Evolutionary conservation across 2,888 invertebrate genomes (phyloP).

Genomic region (Serripes groenlandicus): DNA sequence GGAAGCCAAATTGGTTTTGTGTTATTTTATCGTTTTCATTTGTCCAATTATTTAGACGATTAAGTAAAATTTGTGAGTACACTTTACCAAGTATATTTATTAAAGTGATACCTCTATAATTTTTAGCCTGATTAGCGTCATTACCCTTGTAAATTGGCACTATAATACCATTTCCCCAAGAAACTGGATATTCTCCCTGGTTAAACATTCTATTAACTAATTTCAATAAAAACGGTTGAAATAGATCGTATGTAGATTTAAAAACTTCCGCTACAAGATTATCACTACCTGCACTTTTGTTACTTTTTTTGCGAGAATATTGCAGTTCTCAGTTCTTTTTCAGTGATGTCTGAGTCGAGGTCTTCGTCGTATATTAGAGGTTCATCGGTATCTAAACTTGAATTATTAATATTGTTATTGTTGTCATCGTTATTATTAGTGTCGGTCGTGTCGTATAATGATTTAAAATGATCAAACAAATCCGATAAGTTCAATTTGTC

Average conservation of each 20-base stretch:
- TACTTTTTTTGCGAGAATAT: slow-evolving; percentile 19
- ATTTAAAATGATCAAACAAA: slow-evolving; percentile 16
- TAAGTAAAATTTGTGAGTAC: slow-evolving; percentile 25
- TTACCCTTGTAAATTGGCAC: slow-evolving; percentile 1
- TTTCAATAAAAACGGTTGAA: slow-evolving; percentile 9
- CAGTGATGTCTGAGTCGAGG: slow-evolving; percentile 18
- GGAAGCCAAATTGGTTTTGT: background rate
- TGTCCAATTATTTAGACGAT: slow-evolving; percentile 19
- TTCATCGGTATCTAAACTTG: no score
- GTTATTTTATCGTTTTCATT: background rate
- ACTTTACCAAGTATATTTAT: slow-evolving; percentile 22
- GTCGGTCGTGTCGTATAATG: background rate
- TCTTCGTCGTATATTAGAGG: no score
- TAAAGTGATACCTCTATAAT: no score
- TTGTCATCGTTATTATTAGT: background rate
- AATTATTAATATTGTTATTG: background rate
- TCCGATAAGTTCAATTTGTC: background rate
- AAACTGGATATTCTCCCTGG: slow-evolving; percentile 3
- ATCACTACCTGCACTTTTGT: slow-evolving; percentile 4
- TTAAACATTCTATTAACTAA: slow-evolving; percentile 22
- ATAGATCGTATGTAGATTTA: background rate
- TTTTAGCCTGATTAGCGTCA: no score
- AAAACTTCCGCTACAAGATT: background rate
- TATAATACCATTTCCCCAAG: slow-evolving; percentile 35
- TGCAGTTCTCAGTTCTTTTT: slow-evolving; percentile 3